phyloP scores from a whole-genome alignment of 2,888 invertebrate species.

The Lycocerus yunnanus region DNA sequence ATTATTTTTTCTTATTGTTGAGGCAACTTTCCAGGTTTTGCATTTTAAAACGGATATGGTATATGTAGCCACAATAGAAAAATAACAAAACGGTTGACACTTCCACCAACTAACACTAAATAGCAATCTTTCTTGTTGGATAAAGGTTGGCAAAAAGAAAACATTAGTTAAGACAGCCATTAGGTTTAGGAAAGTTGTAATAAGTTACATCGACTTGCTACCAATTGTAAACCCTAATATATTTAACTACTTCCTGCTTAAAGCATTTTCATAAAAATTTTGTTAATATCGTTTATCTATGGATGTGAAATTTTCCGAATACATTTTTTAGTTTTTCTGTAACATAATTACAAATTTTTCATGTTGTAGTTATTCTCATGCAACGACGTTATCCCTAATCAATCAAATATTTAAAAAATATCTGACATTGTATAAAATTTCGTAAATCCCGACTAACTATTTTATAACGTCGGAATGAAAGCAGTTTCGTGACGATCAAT shows the following conservation, averaged over 20 bases:
- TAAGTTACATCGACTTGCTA: conserved; percentile 9
- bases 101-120: not conserved
- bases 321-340: not conserved
- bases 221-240: conserved; percentile 10
- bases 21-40: not conserved
- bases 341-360: not conserved
- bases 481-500: not conserved
- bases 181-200: conserved; percentile 1
- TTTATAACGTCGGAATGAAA: not conserved
- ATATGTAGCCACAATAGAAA: not conserved
- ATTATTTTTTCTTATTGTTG: not conserved
- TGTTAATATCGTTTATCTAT: not conserved
- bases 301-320: not conserved
- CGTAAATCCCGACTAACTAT: not conserved
- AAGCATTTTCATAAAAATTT: not conserved
- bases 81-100: not conserved
- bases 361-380: not conserved
- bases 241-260: conserved; percentile 1
- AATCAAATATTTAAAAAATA: not conserved
- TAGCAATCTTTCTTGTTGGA: not conserved
- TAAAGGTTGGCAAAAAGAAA: conserved; percentile 8
- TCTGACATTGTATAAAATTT: not conserved
- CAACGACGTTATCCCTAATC: not conserved
- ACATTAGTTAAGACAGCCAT: conserved; percentile 6
- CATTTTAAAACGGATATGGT: not conserved